phyloP scores from a whole-genome alignment of 2,888 invertebrate species.

The Lasioglossum marginatum region DNA sequence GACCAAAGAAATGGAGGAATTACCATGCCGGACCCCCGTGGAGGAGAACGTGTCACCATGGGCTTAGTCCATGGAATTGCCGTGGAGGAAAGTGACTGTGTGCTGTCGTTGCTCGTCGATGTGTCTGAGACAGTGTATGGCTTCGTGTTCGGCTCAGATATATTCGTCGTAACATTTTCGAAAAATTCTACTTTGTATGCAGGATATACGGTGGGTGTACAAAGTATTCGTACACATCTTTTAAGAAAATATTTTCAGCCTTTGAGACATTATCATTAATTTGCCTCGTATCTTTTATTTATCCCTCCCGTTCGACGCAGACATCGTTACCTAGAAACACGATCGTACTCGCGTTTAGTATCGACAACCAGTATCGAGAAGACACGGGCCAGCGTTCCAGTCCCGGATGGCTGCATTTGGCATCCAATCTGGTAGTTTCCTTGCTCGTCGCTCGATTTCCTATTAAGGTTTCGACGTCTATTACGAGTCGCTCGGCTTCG shows the following conservation, averaged over 20 bases:
- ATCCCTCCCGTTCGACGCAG: background rate
- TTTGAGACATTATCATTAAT: too few relatives aligned
- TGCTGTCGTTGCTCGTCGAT: background rate
- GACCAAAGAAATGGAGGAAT: slow-evolving; percentile 70
- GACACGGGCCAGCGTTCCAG: background rate
- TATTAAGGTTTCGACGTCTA: slow-evolving; percentile 41
- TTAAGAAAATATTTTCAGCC: too few relatives aligned
- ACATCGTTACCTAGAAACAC: background rate
- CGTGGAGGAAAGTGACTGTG: background rate
- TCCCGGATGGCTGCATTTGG: slow-evolving; percentile 10
- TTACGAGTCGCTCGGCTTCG: slow-evolving; percentile 9
- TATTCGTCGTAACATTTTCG: background rate
- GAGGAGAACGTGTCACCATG: slow-evolving; percentile 36
- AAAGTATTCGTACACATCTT: too few relatives aligned
- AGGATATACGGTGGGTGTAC: background rate
- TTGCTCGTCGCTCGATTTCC: slow-evolving; percentile 27
- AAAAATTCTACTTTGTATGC: background rate
- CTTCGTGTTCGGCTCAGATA: background rate
- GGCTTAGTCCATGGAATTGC: slow-evolving; percentile 38
- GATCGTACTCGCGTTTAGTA: background rate
- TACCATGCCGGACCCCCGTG: slow-evolving; percentile 70
- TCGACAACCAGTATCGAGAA: slow-evolving; percentile 5
- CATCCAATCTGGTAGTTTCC: slow-evolving; percentile 32
- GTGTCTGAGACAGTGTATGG: background rate
- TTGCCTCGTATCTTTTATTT: background rate